Percentiles rank a stretch among this genome's conserved stretches.
phyloP scores from a whole-genome alignment of 2,113 vertebrate species.

The Panthera tigris region DNA sequence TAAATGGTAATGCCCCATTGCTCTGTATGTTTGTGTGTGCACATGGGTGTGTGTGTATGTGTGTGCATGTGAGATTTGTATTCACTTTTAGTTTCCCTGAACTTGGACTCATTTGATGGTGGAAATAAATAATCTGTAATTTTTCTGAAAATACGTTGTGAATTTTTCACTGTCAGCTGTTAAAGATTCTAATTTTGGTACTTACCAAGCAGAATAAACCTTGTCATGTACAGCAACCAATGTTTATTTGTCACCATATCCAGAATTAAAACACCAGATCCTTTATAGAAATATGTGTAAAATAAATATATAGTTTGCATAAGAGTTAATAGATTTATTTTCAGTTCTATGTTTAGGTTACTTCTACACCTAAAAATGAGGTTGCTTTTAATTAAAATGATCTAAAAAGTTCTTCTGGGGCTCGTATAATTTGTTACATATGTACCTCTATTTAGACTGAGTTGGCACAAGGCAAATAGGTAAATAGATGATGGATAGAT shows the following conservation, averaged over 20 bases:
- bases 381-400: neutral
- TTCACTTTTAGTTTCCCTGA: neutral
- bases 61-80: neutral
- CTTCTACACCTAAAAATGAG: neutral
- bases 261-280: neutral
- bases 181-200: slow-evolving; percentile 22
- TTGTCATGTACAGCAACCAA: neutral
- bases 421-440: neutral
- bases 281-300: neutral
- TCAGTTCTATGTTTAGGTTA: neutral
- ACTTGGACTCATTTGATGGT: neutral
- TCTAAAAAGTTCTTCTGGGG: neutral
- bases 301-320: neutral
- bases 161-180: neutral
- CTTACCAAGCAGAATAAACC: neutral
- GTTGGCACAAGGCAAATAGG: neutral
- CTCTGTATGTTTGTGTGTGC: neutral
- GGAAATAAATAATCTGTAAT: neutral
- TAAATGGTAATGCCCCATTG: neutral
- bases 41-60: neutral
- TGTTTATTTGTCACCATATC: neutral
- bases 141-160: slow-evolving; percentile 15
- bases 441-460: neutral
- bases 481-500: neutral
- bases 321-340: neutral